Base-by-base conservation (phyloP, 2,797 vertebrate species). In the Heteromormyrus szaboi region DNA sequence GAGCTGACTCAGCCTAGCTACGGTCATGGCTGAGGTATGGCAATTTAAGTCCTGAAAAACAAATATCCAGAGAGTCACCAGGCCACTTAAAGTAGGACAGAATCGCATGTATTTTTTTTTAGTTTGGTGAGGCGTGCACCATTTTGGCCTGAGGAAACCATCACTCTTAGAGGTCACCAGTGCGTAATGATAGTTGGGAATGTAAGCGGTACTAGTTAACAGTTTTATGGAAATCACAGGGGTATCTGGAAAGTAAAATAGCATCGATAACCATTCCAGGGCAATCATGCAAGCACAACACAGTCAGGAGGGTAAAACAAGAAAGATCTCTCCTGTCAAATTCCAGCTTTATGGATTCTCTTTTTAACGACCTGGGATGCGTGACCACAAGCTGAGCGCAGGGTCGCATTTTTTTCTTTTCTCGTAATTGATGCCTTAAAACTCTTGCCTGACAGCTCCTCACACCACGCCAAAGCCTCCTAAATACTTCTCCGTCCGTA, bases 101-200 rank as follows among this genome's bases (percentile, higher is more conserved):
- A 86, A 8, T 29, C 22, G 6, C 29, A 33, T 76, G 68, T 37
- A 37, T 48, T 86, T 85, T 83, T 54, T 85, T 85, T 50, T 50
- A 51, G 84, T 86, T 54, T 86, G 84, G 25, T 54, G 22, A 33
- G 84, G 84, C 50, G 29, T 86, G 50, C 84, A 85, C 48, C 50
- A 53, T 51, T 85, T 85, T 54, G 48, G 84, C 12, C 50, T 14
- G 50, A 86, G 54, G 51, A 86, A 86, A 33, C 84, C 29, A 54
- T 53, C 22, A 53, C 84, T 86, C 84, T 48, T 37, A 17, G 51
- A 86, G 84, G 51, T 86, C 84, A 86, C 84, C 12, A 86, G 84
- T 7, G 50, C 51, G 29, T 85, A 37, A 54, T 86, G 51, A 86
- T 33, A 54, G 51, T 33, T 56, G 50, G 84, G 84, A 41, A n/a